These are phyloP conservation scores for Bombylius discolor DNA, from an alignment of 2,888 invertebrate genomes.

Conservation along the genomic window DNA sequence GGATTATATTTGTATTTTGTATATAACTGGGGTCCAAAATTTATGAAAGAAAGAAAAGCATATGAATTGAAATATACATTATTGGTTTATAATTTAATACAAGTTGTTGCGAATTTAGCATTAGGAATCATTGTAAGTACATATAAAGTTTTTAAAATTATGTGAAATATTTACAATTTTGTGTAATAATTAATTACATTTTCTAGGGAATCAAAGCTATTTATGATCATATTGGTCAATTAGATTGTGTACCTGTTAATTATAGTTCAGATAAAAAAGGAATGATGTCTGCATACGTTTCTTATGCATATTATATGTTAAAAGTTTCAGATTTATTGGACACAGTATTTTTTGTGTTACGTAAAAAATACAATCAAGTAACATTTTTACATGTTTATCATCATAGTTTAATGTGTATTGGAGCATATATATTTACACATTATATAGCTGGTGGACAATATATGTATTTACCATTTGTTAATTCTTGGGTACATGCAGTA, in stretches of 20 bases:
- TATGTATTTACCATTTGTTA: conserved; percentile 50
- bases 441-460: conserved; percentile 54
- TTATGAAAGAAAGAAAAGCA: conserved; percentile 52
- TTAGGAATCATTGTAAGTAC: background rate
- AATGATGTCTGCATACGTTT: background rate
- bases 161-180: background rate
- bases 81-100: conserved; percentile 4
- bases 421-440: conserved; percentile 45
- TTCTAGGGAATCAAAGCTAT: background rate
- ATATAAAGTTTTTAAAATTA: background rate
- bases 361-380: conserved; percentile 54
- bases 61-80: conserved; percentile 48
- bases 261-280: conserved; percentile 1
- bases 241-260: background rate
- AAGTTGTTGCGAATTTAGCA: background rate
- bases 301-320: conserved; percentile 47
- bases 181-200: background rate
- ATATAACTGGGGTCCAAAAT: conserved; percentile 50
- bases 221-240: background rate
- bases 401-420: conserved; percentile 54
- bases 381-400: conserved; percentile 59
- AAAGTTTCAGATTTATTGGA: conserved; percentile 53
- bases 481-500: conserved; percentile 60
- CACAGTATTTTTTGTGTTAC: conserved; percentile 55
- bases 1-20: conserved; percentile 53